Base-by-base conservation (phyloP, 2,797 vertebrate genomes). In the Emys orbicularis region DNA sequence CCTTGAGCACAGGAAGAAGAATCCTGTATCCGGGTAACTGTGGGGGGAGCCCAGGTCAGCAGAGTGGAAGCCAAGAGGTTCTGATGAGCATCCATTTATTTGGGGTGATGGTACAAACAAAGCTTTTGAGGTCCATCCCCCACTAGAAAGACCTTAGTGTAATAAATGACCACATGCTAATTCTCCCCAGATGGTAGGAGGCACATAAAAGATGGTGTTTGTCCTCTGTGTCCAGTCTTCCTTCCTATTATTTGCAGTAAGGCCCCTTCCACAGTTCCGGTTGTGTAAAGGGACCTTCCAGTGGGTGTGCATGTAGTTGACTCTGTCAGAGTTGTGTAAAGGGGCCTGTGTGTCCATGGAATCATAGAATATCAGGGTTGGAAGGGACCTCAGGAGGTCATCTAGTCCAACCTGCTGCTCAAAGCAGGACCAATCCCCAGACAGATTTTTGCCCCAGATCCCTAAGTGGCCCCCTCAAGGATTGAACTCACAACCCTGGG, bases 251-350 rank as follows among this genome's bases (percentile, higher is more conserved):
- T n/a, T 65, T 65, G 19, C 19, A 37, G 5, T 10, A 68, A 68
- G 65, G n/a, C n/a, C 65, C n/a, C n/a, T 37, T 41, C 37, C n/a
- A 12, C n/a, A 6, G 19, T 37, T 23, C 19, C 12, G 37, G 65
- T 23, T 41, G 37, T 72, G 19, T 23, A 72, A 37, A 72, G 19
- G 65, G n/a, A 41, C n/a, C 19, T 41, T 12, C 10, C 2, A 72
- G 19, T 83, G 12, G 68, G 74, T 11, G 25, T 0, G n/a, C 53
- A 52, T 27, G 54, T 74, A 31, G 23, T 5, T 23, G 19, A 1
- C 16, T 1, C 0, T 8, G 16, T 12, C 37, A 8, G 74, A 61
- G 77, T 37, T 21, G 18, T 1, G 3, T 11, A 52, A 34, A 47
- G 7, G 61, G 34, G 21, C 1, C 84, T 23, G 21, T 13, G 9